Evolutionary conservation across 2,113 vertebrate species (phyloP).

Genomic region (Chunga burmeisteri): DNA sequence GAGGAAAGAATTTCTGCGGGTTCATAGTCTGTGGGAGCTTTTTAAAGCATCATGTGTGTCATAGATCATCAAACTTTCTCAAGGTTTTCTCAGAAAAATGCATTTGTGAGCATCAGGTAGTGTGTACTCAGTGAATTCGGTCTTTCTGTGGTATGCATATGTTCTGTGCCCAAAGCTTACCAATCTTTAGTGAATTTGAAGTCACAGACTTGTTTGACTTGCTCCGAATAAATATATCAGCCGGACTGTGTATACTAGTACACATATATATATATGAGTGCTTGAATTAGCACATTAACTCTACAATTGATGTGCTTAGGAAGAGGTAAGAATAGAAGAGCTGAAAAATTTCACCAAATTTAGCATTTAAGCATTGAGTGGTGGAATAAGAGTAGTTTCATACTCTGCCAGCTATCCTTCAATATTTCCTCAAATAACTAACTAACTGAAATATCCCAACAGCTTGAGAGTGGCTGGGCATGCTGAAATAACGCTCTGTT

Average conservation of each 20-base stretch:
- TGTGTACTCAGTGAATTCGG: not conserved
- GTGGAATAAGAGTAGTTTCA: not conserved
- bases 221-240: not conserved
- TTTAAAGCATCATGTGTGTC: not conserved
- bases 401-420: not conserved
- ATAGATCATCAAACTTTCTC: not conserved
- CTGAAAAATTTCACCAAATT: not conserved
- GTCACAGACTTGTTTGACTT: not conserved
- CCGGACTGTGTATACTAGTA: not conserved
- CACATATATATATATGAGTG: not conserved
- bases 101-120: not conserved
- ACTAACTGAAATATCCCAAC: not conserved
- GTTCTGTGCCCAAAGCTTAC: not conserved
- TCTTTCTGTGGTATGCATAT: not conserved
- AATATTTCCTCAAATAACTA: not conserved
- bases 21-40: not conserved
- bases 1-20: not conserved
- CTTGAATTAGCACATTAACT: not conserved
- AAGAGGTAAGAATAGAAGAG: not conserved
- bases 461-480: not conserved
- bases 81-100: not conserved
- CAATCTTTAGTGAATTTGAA: not conserved
- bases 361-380: not conserved
- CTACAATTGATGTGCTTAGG: not conserved
- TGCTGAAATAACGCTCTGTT: not conserved